Percentiles rank a stretch among this genome's conserved stretches.
phyloP scores from a whole-genome alignment of 2,113 vertebrate genomes.

The Oryzias javanicus region DNA sequence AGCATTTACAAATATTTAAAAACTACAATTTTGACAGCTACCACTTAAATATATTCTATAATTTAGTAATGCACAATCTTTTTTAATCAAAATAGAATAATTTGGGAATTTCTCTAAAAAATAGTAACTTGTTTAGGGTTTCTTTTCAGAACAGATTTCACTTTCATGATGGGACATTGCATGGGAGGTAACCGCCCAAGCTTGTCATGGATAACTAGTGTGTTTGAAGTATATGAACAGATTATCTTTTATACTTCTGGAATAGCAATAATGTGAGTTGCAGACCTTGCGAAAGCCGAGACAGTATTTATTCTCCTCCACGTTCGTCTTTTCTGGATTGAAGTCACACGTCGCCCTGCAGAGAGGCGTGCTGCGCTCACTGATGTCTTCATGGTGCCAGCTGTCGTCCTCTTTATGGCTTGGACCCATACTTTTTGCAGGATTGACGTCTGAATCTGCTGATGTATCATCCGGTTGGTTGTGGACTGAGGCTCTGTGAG shows the following conservation, averaged over 20 bases:
- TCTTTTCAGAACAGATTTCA: no score
- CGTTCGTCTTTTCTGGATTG: slow-evolving; percentile 75
- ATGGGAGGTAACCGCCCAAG: no score
- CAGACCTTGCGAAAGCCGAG: slow-evolving; percentile 83
- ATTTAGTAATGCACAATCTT: no score
- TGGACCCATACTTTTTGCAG: slow-evolving; percentile 77
- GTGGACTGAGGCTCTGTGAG: slow-evolving; percentile 74
- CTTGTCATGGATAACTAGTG: no score
- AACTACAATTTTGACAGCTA: no score
- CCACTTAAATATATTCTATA: no score
- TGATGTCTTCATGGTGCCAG: slow-evolving; percentile 78
- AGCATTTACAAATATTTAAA: no score
- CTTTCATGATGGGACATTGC: no score
- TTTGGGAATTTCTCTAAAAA: no score
- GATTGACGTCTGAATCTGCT: slow-evolving; percentile 78
- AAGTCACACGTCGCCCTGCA: slow-evolving; percentile 85
- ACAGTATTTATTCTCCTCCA: slow-evolving; percentile 76
- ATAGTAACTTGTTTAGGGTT: no score
- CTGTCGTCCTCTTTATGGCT: slow-evolving; percentile 82
- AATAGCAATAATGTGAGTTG: slow-evolving; percentile 9
- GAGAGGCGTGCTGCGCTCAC: slow-evolving; percentile 75
- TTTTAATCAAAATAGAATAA: no score
- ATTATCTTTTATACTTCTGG: slow-evolving; percentile 2
- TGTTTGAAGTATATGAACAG: not conserved
- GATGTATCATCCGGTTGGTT: slow-evolving; percentile 77